Evolutionary conservation across 1,140 invertebrate genomes (phyloP), one percentile per base, ranked within the genome.

Genomic region (Atopsyche davidsoni): DNA sequence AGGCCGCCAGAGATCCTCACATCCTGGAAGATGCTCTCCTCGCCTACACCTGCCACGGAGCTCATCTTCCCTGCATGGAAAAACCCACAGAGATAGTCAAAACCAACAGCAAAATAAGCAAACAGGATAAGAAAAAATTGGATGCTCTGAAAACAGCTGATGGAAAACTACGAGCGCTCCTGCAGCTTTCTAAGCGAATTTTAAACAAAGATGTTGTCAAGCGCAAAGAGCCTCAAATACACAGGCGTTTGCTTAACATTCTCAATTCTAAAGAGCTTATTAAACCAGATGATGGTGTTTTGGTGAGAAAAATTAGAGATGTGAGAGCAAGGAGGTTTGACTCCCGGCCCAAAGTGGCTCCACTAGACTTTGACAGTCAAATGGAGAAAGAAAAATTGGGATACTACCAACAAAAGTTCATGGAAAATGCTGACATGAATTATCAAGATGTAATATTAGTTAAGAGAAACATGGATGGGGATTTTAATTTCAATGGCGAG

Each of bases 21-120:
- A 77, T 83, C 1, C 75, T 94, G 0, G 76, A 85, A 55, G 92
- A 96, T 65, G 85, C 87, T 1, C 64, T 94, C 10, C 67, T 92
- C 24, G 81, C 85, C 0, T 89, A 89, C 59, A 75, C 89, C 3
- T 96, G 92, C 63, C 92, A 95, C 60, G 80, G 83, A 16, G 80
- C 83, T 4, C 70, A 78, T 1, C 64, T 93, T 17, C 90, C 90
- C 0, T 95, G 90, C 46, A 61, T 75, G 0, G 68, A 69, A 46
- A 55, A 63, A 55, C 19, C 42, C 22, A 34, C 48, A 14, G 53
- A 55, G 6, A 19, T 13, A 24, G 11, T n/a, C n/a, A n/a, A n/a
- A 34, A 11, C 41, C 11, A 48, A 48, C 21, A 16, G 13, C 2
- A 24, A 10, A 62, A 59, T 57, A 49, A 59, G 1, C 62, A 59